Base-by-base conservation (phyloP, 2,888 invertebrate species). In the Scaptomyza flava region DNA sequence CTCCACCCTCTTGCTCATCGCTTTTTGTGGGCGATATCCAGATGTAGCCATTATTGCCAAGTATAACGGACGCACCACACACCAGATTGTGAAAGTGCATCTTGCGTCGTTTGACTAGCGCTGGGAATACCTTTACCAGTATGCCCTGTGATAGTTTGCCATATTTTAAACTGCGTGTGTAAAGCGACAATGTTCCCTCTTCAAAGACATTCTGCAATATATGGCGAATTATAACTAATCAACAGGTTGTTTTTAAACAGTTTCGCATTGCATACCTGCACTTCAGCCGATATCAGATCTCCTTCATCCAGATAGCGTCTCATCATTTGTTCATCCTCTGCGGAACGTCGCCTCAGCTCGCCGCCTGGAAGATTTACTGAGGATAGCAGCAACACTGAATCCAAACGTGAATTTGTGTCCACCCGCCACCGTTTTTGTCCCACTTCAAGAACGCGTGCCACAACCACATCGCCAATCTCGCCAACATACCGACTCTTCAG, bases 261-360 rank as follows among this genome's bases (percentile, higher is more conserved):
- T 8, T 31, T 7, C 9, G 6, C 8, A 8, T 1, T 30, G 45
- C 45, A 5, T 1, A 87, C 84, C 90, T 99, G 98, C 0, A 99
- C 99, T 93, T 99, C 99, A 6, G 99, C 99, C 92, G 98, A 98
- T 68, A 99, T 97, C 1, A 99, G 93, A 92, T 99, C 99, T 17
- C 98, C 98, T 92, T 98, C 98, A 91, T 96, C 95, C 50, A 99
- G 93, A 91, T 98, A 98, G 74, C 96, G 96, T 58, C 99, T 93
- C 99, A 99, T 99, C 94, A 97, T 96, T 90, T 98, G 96, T 91
- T 99, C 99, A 93, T 99, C 99, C 93, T 99, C 98, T 6, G 95
- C 96, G 4, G 97, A 98, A 89, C 98, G 94, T 58, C 98, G 93
- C 71, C 99, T 94, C 95, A 99, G 92, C 93, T 99, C 99, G 58